phyloP scores from a whole-genome alignment of 2,797 vertebrate species.

The Mormyrus proboscirostris region DNA sequence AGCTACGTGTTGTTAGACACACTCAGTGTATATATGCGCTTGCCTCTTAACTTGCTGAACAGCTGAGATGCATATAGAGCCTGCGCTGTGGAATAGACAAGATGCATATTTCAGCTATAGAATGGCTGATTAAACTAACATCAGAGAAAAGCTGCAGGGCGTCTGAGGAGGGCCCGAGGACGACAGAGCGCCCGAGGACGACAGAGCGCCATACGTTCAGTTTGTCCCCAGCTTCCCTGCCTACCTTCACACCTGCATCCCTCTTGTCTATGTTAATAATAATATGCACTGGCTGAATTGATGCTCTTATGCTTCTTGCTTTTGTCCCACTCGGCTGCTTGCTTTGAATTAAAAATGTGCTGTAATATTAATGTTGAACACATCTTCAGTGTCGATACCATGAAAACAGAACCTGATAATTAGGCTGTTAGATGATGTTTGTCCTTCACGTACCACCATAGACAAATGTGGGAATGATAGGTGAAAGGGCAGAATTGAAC shows the following conservation, averaged over 20 bases:
- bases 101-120: background rate
- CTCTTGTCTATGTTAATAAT: background rate
- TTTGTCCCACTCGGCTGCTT: background rate
- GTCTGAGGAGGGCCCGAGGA: background rate
- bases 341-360: slow-evolving; percentile 9
- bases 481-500: background rate
- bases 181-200: background rate
- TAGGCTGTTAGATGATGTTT: slow-evolving; percentile 1
- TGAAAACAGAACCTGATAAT: slow-evolving; percentile 27
- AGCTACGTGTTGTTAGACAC: background rate
- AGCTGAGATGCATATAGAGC: background rate
- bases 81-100: background rate
- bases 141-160: background rate
- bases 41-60: background rate
- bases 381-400: slow-evolving; percentile 20
- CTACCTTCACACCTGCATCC: background rate
- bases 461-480: background rate
- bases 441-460: background rate
- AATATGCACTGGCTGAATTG: background rate
- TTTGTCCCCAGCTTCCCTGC: background rate
- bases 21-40: background rate
- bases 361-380: background rate
- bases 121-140: background rate
- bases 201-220: background rate
- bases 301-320: background rate